Conservation (phyloP, 2,797 vertebrate genomes). For the Garrulus glandarius region DNA sequence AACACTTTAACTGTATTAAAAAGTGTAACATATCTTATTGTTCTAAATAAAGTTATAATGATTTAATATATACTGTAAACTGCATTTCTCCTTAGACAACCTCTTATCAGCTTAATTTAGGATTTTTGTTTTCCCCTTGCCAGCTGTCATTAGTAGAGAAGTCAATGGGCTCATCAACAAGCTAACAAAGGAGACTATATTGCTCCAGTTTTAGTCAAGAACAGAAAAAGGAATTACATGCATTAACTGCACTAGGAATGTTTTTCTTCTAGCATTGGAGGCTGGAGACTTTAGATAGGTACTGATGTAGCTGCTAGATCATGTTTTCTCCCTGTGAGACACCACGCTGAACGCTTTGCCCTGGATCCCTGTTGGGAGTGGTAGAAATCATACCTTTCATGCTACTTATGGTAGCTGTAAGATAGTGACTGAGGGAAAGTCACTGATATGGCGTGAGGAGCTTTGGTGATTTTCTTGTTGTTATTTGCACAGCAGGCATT, state of each 20-base stretch:
- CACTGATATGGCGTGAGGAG: slow-evolving; percentile 13
- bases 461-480: slow-evolving; percentile 49
- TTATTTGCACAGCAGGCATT: slow-evolving; percentile 62
- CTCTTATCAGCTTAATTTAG: not conserved
- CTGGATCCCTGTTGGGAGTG: slow-evolving; percentile 8
- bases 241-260: not conserved
- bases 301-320: not conserved
- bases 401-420: slow-evolving; percentile 14
- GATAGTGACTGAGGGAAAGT: slow-evolving; percentile 48
- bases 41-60: not conserved
- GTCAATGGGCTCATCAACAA: not conserved
- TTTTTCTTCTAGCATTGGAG: not conserved
- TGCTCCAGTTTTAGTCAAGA: not conserved
- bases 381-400: slow-evolving; percentile 43
- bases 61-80: not conserved
- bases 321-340: slow-evolving; percentile 4
- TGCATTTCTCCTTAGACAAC: not conserved
- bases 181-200: not conserved
- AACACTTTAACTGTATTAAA: not conserved
- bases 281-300: not conserved
- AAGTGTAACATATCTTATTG: not conserved
- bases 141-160: not conserved
- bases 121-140: not conserved
- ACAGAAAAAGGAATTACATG: not conserved
- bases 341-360: not conserved